These are phyloP conservation scores for Phycodurus eques DNA, from an alignment of 2,113 vertebrate genomes.

Conservation along the genomic window DNA sequence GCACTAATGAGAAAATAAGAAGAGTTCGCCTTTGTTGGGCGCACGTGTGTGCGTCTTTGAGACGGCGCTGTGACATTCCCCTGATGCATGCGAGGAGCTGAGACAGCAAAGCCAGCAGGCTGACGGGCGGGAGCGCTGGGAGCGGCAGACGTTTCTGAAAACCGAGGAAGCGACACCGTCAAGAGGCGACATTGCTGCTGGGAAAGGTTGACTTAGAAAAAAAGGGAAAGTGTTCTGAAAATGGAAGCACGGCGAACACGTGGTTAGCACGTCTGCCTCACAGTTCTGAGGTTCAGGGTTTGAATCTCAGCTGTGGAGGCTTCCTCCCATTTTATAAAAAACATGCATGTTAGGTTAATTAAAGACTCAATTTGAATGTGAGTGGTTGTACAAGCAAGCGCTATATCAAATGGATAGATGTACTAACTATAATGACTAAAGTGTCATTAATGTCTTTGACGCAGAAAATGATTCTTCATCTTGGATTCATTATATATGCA, in stretches of 20 bases:
- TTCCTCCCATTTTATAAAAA: background rate
- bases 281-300: no score
- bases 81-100: slow-evolving; percentile 51
- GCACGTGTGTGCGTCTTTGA: slow-evolving; percentile 36
- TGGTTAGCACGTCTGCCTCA: background rate
- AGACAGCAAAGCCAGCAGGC: slow-evolving; percentile 47
- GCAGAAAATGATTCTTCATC: background rate
- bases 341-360: background rate
- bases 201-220: background rate
- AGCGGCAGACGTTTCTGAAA: background rate
- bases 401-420: background rate
- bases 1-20: slow-evolving; percentile 60
- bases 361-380: background rate
- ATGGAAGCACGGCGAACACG: no score
- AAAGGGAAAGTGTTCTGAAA: no score
- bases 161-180: background rate
- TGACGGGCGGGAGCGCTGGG: background rate
- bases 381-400: background rate
- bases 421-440: background rate
- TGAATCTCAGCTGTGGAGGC: no score
- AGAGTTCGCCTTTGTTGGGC: background rate
- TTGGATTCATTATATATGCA: background rate
- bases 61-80: slow-evolving; percentile 56
- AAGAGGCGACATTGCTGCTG: background rate
- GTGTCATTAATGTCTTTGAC: background rate